These are phyloP conservation scores for Glaucidium brasilianum DNA, from an alignment of 2,113 vertebrate species.

Conservation along the genomic window DNA sequence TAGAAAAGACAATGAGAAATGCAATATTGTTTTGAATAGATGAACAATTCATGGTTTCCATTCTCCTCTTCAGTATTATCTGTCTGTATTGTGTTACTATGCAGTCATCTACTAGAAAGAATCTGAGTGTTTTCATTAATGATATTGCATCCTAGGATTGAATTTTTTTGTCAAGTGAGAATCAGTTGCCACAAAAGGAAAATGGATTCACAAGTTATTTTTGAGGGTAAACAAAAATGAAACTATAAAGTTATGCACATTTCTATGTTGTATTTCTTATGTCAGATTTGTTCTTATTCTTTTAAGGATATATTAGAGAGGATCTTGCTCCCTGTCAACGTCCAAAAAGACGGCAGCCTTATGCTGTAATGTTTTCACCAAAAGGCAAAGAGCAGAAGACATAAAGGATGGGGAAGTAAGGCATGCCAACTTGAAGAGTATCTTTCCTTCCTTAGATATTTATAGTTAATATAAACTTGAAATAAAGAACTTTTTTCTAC, in stretches of 20 bases:
- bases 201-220: not conserved
- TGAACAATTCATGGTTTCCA: not conserved
- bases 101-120: not conserved
- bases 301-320: constrained; percentile 91
- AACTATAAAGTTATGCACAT: not conserved
- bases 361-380: constrained; percentile 87
- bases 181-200: not conserved
- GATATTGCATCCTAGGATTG: not conserved
- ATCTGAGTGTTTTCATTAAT: not conserved
- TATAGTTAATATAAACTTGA: constrained; percentile 72
- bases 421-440: not conserved
- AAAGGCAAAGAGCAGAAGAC: constrained; percentile 82
- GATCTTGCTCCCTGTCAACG: constrained; percentile 82
- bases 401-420: constrained; percentile 39
- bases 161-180: not conserved
- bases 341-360: constrained; percentile 85
- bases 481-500: constrained; percentile 44
- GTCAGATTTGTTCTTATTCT: not conserved
- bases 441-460: constrained; percentile 63
- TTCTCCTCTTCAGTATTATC: not conserved
- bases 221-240: not conserved
- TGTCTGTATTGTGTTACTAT: not conserved
- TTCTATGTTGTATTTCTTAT: not conserved
- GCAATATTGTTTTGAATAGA: not conserved
- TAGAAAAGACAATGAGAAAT: not conserved